A percentile compares a stretch with the other conserved stretches of the same genome.
These are phyloP conservation scores for Coreius guichenoti DNA, from an alignment of 2,797 vertebrate species.

Conservation along the genomic window DNA sequence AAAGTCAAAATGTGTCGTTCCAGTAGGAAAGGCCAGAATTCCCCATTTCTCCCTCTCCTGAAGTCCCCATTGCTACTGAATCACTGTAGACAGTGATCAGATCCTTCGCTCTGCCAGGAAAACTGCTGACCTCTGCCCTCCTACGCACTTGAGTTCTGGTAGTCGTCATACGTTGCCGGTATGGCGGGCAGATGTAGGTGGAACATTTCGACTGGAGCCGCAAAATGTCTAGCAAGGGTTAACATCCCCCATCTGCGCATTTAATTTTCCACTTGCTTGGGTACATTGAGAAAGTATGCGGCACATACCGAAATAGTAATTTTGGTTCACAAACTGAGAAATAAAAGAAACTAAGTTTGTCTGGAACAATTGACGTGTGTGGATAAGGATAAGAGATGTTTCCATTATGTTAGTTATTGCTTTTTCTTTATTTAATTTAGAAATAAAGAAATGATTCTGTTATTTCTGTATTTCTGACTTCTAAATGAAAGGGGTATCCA, in stretches of 20 bases:
- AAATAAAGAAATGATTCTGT: not conserved
- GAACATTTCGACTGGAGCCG: conserved; percentile 15
- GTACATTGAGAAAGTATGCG: conserved; percentile 39
- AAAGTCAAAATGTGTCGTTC: not conserved
- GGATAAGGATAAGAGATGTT: conserved; percentile 48
- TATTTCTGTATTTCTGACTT: conserved; percentile 33
- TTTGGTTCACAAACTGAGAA: conserved; percentile 39
- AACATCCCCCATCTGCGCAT: conserved; percentile 20
- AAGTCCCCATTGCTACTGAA: conserved; percentile 25
- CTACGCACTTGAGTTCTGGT: conserved; percentile 26
- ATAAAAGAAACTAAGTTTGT: conserved; percentile 27
- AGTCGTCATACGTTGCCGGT: conserved; percentile 31
- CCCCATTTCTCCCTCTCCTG: not conserved
- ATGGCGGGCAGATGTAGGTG: conserved; percentile 44
- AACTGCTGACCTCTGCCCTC: conserved; percentile 46
- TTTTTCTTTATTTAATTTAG: conserved; percentile 25
- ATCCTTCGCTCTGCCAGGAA: conserved; percentile 53
- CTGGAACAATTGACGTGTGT: conserved; percentile 13
- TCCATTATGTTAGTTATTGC: conserved; percentile 50
- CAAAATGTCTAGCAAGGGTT: conserved; percentile 46
- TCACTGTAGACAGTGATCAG: conserved; percentile 45
- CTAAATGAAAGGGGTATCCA: conserved; percentile 32
- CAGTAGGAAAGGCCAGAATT: conserved; percentile 12
- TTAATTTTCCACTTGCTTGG: conserved; percentile 52
- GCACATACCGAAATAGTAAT: conserved; percentile 46